phyloP scores from a whole-genome alignment of 35 echinoderm and acorn worm species.

The Ophiothrix spiculata region DNA sequence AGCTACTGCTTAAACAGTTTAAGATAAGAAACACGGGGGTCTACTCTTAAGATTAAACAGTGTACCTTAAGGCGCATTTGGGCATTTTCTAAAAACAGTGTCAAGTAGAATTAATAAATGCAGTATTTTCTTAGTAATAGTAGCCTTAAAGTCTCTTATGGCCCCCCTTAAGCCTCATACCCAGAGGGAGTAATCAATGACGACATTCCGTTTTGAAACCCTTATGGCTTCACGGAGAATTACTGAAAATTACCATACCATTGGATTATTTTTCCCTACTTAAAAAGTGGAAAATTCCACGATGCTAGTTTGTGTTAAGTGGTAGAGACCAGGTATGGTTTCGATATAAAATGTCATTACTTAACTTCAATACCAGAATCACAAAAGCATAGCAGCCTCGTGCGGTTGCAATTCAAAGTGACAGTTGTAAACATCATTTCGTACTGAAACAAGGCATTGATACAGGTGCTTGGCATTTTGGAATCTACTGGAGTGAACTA shows the following conservation, averaged over 20 bases:
- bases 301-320: background rate
- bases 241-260: background rate
- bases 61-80: background rate
- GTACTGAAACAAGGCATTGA: no score
- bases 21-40: background rate
- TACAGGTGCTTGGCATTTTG: no score
- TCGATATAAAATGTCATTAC: background rate
- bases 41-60: background rate
- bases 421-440: no score
- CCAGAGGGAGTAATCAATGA: background rate
- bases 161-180: slow-evolving; percentile 9
- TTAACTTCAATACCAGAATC: no score
- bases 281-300: background rate
- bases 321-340: background rate
- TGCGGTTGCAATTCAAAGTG: no score
- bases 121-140: background rate
- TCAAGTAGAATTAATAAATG: background rate
- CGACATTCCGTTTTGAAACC: background rate
- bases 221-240: background rate
- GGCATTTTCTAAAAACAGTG: slow-evolving; percentile 7
- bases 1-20: background rate
- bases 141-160: background rate
- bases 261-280: background rate
- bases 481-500: no score
- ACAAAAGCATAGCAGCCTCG: no score